Evolutionary conservation across 2,113 vertebrate genomes (phyloP).

Genomic region (Nicator chloris): DNA sequence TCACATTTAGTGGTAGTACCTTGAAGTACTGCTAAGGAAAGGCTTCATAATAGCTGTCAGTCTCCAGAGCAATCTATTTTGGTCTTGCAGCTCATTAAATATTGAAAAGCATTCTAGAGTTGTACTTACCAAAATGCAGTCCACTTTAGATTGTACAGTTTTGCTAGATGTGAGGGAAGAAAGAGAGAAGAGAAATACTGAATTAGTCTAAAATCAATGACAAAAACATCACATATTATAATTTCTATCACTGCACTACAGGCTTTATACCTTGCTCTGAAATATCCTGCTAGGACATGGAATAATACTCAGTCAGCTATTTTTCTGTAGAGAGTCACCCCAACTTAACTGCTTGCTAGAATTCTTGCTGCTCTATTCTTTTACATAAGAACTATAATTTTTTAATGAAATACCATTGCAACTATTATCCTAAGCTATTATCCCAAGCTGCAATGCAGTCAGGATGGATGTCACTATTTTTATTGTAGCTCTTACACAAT

Average conservation of each 20-base stretch:
- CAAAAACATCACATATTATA: not conserved
- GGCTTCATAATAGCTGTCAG: not conserved
- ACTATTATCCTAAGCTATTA: not conserved
- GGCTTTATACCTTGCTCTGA: not conserved
- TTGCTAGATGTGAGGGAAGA: conserved; percentile 82
- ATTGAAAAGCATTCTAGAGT: conserved; percentile 40
- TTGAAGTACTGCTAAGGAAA: not conserved
- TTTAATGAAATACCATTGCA: not conserved
- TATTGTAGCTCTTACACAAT: not conserved
- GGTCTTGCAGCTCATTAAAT: conserved; percentile 11
- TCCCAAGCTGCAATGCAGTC: not conserved
- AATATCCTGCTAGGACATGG: not conserved
- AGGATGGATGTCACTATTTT: not conserved
- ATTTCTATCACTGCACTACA: not conserved
- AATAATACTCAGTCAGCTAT: not conserved
- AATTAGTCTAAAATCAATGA: conserved; percentile 52
- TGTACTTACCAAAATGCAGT: conserved; percentile 97
- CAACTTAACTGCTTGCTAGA: not conserved
- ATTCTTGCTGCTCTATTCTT: not conserved
- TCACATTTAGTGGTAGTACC: not conserved
- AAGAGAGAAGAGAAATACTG: conserved; percentile 54
- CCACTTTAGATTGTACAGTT: conserved; percentile 99
- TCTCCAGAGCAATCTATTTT: not conserved
- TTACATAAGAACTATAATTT: not conserved
- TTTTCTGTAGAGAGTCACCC: not conserved